Base-by-base conservation (phyloP, 2,113 vertebrate genomes). In the Hemibagrus wyckioides region DNA sequence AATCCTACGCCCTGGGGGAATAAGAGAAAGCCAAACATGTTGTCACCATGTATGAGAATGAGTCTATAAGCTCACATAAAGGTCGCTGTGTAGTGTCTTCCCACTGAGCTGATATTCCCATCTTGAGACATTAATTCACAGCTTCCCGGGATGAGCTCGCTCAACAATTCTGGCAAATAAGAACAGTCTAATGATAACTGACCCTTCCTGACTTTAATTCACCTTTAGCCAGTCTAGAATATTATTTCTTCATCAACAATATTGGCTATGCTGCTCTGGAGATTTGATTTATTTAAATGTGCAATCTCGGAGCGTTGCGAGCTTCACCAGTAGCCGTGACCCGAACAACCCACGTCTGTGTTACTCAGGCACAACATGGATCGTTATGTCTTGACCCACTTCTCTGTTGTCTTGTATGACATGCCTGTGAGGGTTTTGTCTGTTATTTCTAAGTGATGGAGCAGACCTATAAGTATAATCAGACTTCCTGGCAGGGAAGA, bases 231-330 rank as follows among this genome's bases (percentile, higher is more conserved):
- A 92, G 93, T 94, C 92, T 88, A 91, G 28, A 61, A 83, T 91
- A 92, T 93, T 91, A 89, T 90, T 92, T 92, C 91, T 91, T 94
- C 2, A 92, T 94, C 63, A 88, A 86, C 88, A 92, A 36, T 56
- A 33, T 80, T 56, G 30, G 88, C 41, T 90, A 93, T 92, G 90
- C 92, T 91, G 90, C 93, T 91, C 79, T 81, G 83, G 89, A 93
- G 93, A 92, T 93, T 93, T 94, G 91, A 95, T 95, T 95, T 95
- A 95, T 95, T 95, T 94, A 94, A 95, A 95, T 94, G 90, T 94
- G 90, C 93, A 94, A 94, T 94, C 93, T 94, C 93, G 94, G 93
- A 93, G 94, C 90, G 93, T 94, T 94, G 93, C 90, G 90, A 92
- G 91, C 92, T 92, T 94, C 92, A 92, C 91, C 85, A 87, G 89